Evolutionary conservation across 2,888 invertebrate genomes (phyloP), one percentile per base, ranked within the genome.

Genomic region (Drosophila kambysellisi): DNA sequence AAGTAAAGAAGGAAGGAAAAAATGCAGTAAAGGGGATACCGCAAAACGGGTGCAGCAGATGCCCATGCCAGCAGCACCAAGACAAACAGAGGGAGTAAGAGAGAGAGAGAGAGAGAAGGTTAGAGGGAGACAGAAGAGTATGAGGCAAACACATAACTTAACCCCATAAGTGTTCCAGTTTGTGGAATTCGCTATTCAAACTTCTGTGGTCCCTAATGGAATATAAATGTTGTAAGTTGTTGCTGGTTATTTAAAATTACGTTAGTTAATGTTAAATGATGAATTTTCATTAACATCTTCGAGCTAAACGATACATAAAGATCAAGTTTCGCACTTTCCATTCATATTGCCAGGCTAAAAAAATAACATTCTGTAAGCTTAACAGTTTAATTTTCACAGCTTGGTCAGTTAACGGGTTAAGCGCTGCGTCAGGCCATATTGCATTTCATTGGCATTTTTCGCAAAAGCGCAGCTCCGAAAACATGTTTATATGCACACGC

Each of bases 381-480:
- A 61, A 64, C 60, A 39, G 37, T 32, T 12, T 63, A 50, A 50
- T 50, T 50, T 37, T 37, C 37, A 29, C 17, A 25, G 11, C 17
- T 33, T 63, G 59, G 11, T 46, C 46, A 32, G 53, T 29, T 59
- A 75, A 72, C 59, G 83, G 88, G 76, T 82, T 88, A 88, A 83
- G 66, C 57, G 73, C 74, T 85, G 77, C 65, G 72, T 70, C 76
- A 82, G 71, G 41, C 68, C 43, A 63, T 77, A 70, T 61, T 85
- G 83, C 86, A 83, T 69, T 82, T 84, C 88, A 82, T 74, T 76
- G 79, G 85, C 46, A 79, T 88, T 83, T 88, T 83, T 85, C 63
- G 83, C 82, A 72, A 83, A 83, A 88, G 70, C 83, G 81, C 80
- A 83, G 83, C 81, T 79, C 77, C 67, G 52, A 75, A 84, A 86